Conservation (phyloP, 2,797 vertebrate genomes). For the Danio albolineatus region DNA sequence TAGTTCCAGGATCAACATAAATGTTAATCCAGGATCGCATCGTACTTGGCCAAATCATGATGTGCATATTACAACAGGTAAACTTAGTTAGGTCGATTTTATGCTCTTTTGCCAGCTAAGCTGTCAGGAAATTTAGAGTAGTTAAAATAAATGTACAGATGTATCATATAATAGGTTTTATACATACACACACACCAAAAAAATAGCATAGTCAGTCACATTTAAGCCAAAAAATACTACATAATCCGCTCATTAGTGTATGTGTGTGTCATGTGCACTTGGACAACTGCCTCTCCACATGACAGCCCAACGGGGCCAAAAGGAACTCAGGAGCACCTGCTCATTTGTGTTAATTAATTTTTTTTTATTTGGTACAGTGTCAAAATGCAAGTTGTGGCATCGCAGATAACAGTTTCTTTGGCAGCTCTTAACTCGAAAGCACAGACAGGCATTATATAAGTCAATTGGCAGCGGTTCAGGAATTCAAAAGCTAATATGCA, state of each 20-base stretch:
- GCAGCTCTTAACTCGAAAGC: slow-evolving; percentile 21
- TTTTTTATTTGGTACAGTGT: slow-evolving; percentile 23
- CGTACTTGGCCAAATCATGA: too few species aligned
- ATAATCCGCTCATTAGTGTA: background rate
- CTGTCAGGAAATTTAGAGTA: too few species aligned
- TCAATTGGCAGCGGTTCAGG: slow-evolving; percentile 7
- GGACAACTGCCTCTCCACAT: slow-evolving; percentile 22
- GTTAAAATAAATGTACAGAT: too few species aligned
- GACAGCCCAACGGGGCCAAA: slow-evolving; percentile 8
- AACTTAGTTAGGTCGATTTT: background rate
- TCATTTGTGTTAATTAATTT: slow-evolving; percentile 16
- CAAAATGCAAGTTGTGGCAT: slow-evolving; percentile 25
- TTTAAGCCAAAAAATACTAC: background rate
- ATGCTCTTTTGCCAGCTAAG: too few species aligned
- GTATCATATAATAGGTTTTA: too few species aligned
- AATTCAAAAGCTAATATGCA: slow-evolving; percentile 1
- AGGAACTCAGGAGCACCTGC: slow-evolving; percentile 16
- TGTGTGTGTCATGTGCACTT: slow-evolving; percentile 5
- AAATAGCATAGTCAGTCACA: too few species aligned
- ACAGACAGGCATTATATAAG: slow-evolving; percentile 7
- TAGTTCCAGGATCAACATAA: too few species aligned
- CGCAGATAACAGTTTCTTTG: slow-evolving; percentile 6
- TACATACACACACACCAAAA: too few species aligned
- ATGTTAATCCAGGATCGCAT: too few species aligned
- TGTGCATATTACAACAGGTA: too few species aligned